Percentiles rank a stretch among this genome's conserved stretches.
phyloP scores from a whole-genome alignment of 1,140 invertebrate species.

The Lepidurus packardi region DNA sequence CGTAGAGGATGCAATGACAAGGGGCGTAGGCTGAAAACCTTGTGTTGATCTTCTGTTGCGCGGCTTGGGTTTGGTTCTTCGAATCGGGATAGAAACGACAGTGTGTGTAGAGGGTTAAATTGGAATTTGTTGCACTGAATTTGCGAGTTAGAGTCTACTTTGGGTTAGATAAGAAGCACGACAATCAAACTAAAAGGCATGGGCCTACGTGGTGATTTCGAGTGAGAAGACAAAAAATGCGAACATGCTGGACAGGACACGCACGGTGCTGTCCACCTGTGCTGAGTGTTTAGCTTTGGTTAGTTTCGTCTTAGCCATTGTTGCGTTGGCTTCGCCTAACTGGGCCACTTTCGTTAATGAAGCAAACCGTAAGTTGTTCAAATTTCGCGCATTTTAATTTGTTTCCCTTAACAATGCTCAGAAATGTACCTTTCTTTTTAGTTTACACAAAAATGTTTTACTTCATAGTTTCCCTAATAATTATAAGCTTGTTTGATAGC shows the following conservation, averaged over 20 bases:
- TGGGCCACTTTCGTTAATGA: slow-evolving; percentile 15
- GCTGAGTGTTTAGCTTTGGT: slow-evolving; percentile 14
- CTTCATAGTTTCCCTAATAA: background rate
- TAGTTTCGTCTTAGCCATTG: background rate
- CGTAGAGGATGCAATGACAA: background rate
- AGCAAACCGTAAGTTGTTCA: too few relatives aligned
- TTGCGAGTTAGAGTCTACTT: too few relatives aligned
- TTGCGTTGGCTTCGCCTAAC: background rate
- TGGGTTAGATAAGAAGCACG: too few relatives aligned
- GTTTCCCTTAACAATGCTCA: too few relatives aligned
- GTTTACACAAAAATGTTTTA: too few relatives aligned
- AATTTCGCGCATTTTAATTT: too few relatives aligned
- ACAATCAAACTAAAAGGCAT: background rate
- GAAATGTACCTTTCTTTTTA: too few relatives aligned
- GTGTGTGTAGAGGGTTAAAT: too few relatives aligned
- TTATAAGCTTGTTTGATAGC: background rate
- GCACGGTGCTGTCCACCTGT: slow-evolving; percentile 17
- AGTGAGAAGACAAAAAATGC: slow-evolving; percentile 3
- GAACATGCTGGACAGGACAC: background rate
- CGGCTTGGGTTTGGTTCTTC: too few relatives aligned
- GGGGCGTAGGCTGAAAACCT: slow-evolving; percentile 8
- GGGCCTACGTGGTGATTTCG: background rate
- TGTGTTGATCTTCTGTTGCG: background rate
- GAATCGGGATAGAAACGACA: too few relatives aligned
- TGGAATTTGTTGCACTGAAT: too few relatives aligned